Conservation (phyloP, 2,113 vertebrate species). For the Pteruthius melanotis region DNA sequence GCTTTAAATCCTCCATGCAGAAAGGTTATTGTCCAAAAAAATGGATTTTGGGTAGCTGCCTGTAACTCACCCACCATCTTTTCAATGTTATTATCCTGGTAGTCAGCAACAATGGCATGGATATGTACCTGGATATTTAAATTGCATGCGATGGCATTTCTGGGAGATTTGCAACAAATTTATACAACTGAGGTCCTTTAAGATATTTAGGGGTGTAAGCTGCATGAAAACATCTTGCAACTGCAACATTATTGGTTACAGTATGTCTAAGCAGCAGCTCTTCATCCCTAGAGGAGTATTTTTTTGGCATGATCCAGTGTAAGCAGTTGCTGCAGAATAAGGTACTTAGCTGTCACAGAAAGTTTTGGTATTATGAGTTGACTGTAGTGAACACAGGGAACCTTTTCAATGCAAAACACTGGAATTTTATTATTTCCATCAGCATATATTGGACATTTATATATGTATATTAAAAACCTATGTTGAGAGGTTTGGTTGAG, state of each 20-base stretch:
- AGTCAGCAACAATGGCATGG: neutral
- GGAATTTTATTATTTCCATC: neutral
- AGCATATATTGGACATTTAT: neutral
- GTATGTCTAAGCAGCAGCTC: neutral
- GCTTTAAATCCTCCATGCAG: neutral
- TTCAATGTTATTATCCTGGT: neutral
- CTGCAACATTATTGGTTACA: neutral
- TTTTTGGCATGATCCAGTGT: neutral
- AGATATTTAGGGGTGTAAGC: neutral
- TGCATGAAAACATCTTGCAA: neutral
- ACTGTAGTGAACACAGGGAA: neutral
- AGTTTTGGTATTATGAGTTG: neutral
- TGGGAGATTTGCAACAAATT: neutral
- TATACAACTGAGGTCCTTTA: neutral
- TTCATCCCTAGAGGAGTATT: neutral
- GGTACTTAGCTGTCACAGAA: neutral
- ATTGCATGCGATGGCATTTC: neutral
- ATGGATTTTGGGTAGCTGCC: neutral
- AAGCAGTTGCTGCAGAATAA: neutral
- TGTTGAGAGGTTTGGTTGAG: neutral
- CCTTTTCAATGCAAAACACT: neutral
- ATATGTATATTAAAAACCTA: neutral
- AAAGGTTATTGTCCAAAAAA: neutral
- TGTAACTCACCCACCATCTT: neutral
- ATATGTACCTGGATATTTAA: neutral